phyloP scores from a whole-genome alignment of 2,113 vertebrate species.

The Arenaria interpres region DNA sequence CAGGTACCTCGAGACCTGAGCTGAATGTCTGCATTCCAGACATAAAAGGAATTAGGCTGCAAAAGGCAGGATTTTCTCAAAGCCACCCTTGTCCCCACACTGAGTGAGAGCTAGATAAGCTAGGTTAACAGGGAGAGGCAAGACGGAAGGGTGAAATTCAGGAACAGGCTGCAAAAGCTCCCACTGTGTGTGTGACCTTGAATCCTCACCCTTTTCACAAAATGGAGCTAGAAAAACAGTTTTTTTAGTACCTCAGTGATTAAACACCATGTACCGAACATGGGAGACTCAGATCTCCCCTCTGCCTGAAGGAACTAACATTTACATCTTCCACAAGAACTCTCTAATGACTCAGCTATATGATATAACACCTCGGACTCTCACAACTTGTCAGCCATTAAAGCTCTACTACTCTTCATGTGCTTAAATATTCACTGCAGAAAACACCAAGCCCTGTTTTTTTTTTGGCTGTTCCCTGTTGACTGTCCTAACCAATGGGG shows the following conservation, averaged over 20 bases:
- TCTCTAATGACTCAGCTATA: constrained; percentile 51
- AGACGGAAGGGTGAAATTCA: not conserved
- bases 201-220: not conserved
- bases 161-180: not conserved
- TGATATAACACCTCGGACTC: constrained; percentile 18
- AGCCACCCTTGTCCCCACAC: not conserved
- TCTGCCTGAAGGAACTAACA: constrained; percentile 31
- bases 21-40: not conserved
- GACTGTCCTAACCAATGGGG: not conserved
- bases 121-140: not conserved
- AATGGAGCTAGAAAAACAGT: not conserved
- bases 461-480: accelerated
- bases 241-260: not conserved
- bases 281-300: constrained; percentile 16
- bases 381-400: not conserved
- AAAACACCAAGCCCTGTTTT: not conserved
- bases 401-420: not conserved
- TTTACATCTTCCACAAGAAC: constrained; percentile 47
- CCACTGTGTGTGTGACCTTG: not conserved
- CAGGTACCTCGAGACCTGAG: not conserved
- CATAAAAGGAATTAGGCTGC: not conserved
- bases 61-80: not conserved
- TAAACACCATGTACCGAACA: not conserved
- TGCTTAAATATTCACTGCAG: not conserved
- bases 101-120: not conserved